These are phyloP conservation scores for Synanthedon formicaeformis DNA, from an alignment of 2,888 invertebrate genomes.

Conservation along the genomic window DNA sequence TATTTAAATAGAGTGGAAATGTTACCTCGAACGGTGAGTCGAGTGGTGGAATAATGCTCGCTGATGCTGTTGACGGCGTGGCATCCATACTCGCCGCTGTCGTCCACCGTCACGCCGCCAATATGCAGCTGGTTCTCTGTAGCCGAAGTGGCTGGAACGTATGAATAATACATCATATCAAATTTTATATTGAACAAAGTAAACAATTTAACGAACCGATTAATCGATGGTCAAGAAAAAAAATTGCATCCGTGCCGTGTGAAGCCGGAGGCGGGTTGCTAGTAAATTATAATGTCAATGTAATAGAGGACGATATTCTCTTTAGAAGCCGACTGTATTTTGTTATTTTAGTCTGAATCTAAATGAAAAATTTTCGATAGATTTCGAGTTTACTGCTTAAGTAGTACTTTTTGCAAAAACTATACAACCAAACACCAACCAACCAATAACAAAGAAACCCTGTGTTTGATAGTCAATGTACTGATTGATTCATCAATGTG, in stretches of 20 bases:
- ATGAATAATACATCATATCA: background rate
- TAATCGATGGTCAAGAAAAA: background rate
- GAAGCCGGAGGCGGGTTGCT: too few relatives aligned
- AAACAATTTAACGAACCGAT: background rate
- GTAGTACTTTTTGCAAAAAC: too few relatives aligned
- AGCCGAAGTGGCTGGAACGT: conserved; percentile 6
- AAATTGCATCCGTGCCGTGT: background rate
- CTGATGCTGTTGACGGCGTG: conserved; percentile 83
- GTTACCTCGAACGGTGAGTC: conserved; percentile 82
- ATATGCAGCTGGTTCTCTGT: conserved; percentile 79
- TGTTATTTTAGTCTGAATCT: too few relatives aligned
- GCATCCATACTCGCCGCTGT: conserved; percentile 87
- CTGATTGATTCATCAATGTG: too few relatives aligned
- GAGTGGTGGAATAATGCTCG: conserved; percentile 72
- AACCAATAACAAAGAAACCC: too few relatives aligned
- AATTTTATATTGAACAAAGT: background rate
- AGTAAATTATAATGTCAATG: background rate
- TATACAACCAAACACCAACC: too few relatives aligned
- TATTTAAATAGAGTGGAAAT: too few relatives aligned
- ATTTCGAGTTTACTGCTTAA: too few relatives aligned
- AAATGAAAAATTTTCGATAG: too few relatives aligned
- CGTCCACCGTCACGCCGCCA: conserved; percentile 70
- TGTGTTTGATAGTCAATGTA: too few relatives aligned
- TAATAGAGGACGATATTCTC: too few relatives aligned
- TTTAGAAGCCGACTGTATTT: too few relatives aligned